Percentiles rank a stretch among this genome's conserved stretches.
These are phyloP conservation scores for Serrognathus titanus DNA, from an alignment of 2,888 invertebrate genomes.

Conservation along the genomic window DNA sequence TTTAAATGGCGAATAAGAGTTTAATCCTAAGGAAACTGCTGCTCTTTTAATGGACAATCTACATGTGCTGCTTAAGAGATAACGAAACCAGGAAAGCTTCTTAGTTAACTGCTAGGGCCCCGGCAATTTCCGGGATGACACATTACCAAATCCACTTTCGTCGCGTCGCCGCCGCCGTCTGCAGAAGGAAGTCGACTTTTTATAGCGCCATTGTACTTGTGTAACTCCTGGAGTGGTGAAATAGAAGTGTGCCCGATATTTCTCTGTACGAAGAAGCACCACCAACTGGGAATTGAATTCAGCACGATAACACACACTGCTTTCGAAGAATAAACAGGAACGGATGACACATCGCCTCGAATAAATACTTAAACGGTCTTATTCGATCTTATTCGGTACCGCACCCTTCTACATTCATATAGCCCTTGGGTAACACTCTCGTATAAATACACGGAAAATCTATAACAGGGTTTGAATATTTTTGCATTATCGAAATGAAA, in stretches of 20 bases:
- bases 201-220: background rate
- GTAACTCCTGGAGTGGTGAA: background rate
- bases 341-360: constrained; percentile 23
- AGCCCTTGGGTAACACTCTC: constrained; percentile 15
- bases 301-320: constrained; percentile 20
- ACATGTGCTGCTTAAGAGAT: background rate
- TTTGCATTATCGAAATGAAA: too few relatives aligned
- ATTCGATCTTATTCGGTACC: constrained; percentile 6
- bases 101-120: background rate
- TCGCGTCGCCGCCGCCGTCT: too few relatives aligned
- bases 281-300: constrained; percentile 22
- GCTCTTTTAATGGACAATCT: background rate
- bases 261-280: background rate
- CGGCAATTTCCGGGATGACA: background rate
- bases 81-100: background rate
- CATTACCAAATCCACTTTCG: background rate
- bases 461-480: too few relatives aligned
- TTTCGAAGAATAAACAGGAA: constrained; percentile 21
- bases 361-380: constrained; percentile 24
- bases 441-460: constrained; percentile 4
- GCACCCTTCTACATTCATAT: constrained; percentile 6
- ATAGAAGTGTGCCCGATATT: background rate
- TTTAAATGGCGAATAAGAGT: background rate
- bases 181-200: too few relatives aligned
- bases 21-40: background rate